These are phyloP conservation scores for Lycia hirtaria DNA, from an alignment of 2,888 invertebrate species.

Conservation along the genomic window DNA sequence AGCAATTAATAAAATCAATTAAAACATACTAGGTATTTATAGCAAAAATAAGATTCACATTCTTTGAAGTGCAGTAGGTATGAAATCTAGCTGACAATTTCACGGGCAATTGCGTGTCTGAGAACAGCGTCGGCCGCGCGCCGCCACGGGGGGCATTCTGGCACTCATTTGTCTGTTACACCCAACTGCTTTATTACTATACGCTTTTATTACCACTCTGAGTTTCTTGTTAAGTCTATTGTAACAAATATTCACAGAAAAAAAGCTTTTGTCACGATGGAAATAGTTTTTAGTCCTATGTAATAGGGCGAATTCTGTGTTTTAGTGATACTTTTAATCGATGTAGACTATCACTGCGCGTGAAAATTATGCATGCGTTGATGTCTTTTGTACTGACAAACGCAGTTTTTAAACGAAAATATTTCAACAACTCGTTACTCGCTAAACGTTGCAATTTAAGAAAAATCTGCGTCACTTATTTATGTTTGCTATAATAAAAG, in stretches of 20 bases:
- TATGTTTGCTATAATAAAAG: too few relatives aligned
- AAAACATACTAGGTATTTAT: slow-evolving; percentile 17
- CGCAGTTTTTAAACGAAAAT: slow-evolving; percentile 35
- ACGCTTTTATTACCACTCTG: slow-evolving; percentile 55
- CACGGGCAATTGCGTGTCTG: slow-evolving; percentile 76
- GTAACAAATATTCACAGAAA: slow-evolving; percentile 37
- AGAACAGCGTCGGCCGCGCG: slow-evolving; percentile 52
- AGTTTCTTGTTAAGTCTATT: slow-evolving; percentile 44
- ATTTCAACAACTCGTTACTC: slow-evolving; percentile 39
- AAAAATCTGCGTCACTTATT: too few relatives aligned
- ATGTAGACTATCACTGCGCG: slow-evolving; percentile 14
- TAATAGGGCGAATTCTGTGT: too few relatives aligned
- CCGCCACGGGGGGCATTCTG: slow-evolving; percentile 48
- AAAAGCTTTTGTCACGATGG: slow-evolving; percentile 32
- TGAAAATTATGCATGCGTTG: slow-evolving; percentile 36
- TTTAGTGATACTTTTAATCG: slow-evolving; percentile 21
- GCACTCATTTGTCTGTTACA: slow-evolving; percentile 57
- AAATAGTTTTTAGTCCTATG: too few relatives aligned
- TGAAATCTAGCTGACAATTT: slow-evolving; percentile 60
- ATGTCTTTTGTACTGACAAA: slow-evolving; percentile 35
- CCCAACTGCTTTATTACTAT: slow-evolving; percentile 57
- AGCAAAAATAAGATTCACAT: slow-evolving; percentile 4
- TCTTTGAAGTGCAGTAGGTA: slow-evolving; percentile 35
- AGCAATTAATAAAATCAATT: slow-evolving; percentile 12
- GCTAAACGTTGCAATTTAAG: background rate